Evolutionary conservation across 2,888 invertebrate species (phyloP).

Genomic region (Heliconius ethilla): DNA sequence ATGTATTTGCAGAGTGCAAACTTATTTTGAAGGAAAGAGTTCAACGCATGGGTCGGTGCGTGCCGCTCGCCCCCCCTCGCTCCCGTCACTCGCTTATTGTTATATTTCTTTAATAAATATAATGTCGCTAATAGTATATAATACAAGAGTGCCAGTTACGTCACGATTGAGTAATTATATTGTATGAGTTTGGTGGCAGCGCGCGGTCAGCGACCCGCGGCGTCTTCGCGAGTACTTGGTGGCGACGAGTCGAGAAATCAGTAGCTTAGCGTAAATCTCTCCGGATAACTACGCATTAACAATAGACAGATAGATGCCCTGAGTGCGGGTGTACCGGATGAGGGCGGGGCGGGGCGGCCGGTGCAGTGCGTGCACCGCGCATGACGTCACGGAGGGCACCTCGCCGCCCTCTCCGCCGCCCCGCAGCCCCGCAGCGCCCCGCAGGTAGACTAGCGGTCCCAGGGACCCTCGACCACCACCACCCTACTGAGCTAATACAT

Average conservation of each 20-base stretch:
- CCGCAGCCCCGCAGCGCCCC: neutral
- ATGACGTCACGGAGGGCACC: slow-evolving; percentile 11
- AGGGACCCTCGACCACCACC: neutral
- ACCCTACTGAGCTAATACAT: neutral
- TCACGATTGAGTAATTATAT: slow-evolving; percentile 4
- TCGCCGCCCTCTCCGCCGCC: slow-evolving; percentile 1
- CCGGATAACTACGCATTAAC: too few relatives aligned
- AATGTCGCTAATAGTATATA: neutral
- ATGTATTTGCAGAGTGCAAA: slow-evolving; percentile 1
- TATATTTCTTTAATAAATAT: neutral
- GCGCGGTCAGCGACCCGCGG: slow-evolving; percentile 26
- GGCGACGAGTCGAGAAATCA: neutral
- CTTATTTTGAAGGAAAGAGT: slow-evolving; percentile 33
- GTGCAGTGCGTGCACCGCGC: neutral
- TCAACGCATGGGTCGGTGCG: slow-evolving; percentile 35
- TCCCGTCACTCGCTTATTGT: neutral
- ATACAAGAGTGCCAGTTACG: neutral
- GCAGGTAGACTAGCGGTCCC: neutral
- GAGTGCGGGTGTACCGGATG: neutral
- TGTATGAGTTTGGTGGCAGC: neutral
- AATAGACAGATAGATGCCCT: too few relatives aligned
- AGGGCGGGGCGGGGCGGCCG: neutral
- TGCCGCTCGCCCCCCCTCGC: neutral
- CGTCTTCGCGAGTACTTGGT: slow-evolving; percentile 18
- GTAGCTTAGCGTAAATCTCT: too few relatives aligned